A percentile compares a stretch with the other conserved stretches of the same genome.
These are phyloP conservation scores for Entomobrya multifasciata DNA, from an alignment of 2,888 invertebrate species.

Conservation along the genomic window DNA sequence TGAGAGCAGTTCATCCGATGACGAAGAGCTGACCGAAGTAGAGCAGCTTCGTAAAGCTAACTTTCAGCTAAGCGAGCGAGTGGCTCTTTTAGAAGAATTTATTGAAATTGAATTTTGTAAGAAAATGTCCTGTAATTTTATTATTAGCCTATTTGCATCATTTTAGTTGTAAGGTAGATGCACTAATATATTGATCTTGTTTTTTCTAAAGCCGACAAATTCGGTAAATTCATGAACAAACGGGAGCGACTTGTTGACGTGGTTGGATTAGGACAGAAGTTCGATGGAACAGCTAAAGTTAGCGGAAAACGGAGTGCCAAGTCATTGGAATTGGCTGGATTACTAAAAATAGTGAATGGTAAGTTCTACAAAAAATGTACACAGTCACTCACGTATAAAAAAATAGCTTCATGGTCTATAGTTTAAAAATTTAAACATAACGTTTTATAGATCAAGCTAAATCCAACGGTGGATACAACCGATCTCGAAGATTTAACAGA, in stretches of 20 bases:
- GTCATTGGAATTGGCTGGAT: background rate
- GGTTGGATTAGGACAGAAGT: background rate
- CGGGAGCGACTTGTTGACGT: slow-evolving; percentile 11
- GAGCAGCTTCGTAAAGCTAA: slow-evolving; percentile 8
- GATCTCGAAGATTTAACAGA: no score
- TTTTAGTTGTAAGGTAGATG: no score
- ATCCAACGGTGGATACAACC: no score
- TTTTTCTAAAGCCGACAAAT: slow-evolving; percentile 19
- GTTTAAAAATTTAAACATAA: no score
- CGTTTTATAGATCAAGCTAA: no score
- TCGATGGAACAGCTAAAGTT: background rate
- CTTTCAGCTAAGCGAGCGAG: background rate
- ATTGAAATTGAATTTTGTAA: slow-evolving; percentile 38
- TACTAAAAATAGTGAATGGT: slow-evolving; percentile 25
- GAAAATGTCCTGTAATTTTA: background rate
- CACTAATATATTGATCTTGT: no score
- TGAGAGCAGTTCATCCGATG: background rate
- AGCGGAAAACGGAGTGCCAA: slow-evolving; percentile 31
- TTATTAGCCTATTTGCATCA: background rate
- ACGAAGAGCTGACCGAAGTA: background rate
- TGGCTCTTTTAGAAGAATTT: slow-evolving; percentile 33
- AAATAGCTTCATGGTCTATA: no score
- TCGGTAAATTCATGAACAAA: slow-evolving; percentile 22
- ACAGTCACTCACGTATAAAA: no score
- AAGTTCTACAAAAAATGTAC: no score